Percentiles rank a stretch among this genome's conserved stretches.
Conservation (phyloP, 1,140 invertebrate genomes). For the Batillaria attramentaria region DNA sequence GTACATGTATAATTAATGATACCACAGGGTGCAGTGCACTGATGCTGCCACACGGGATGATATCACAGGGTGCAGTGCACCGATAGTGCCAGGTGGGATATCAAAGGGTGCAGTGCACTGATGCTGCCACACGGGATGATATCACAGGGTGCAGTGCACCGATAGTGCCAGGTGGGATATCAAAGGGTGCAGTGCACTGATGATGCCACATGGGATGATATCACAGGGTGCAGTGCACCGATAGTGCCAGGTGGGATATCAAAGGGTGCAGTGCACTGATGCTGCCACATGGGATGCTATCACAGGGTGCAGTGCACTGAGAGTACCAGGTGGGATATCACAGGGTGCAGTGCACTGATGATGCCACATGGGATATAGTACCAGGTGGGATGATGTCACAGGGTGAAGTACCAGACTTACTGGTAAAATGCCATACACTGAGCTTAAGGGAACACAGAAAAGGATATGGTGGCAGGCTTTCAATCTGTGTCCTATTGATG, state of each 20-base stretch:
- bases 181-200: too few relatives aligned
- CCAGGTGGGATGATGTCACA: background rate
- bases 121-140: too few relatives aligned
- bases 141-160: too few relatives aligned
- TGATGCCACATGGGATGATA: background rate
- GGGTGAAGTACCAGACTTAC: background rate
- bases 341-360: background rate
- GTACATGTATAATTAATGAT: too few relatives aligned
- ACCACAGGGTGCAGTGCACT: too few relatives aligned
- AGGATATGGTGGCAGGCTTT: conserved; percentile 67
- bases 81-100: too few relatives aligned
- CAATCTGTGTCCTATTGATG: conserved; percentile 58
- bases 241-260: too few relatives aligned
- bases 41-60: too few relatives aligned
- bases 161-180: too few relatives aligned
- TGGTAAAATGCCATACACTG: background rate
- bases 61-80: too few relatives aligned
- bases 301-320: background rate
- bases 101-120: too few relatives aligned
- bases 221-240: background rate
- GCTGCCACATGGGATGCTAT: background rate
- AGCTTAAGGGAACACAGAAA: conserved; percentile 33
- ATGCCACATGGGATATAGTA: background rate
- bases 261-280: too few relatives aligned
- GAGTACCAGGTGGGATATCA: background rate